Percentiles rank a stretch among this genome's conserved stretches.
These are phyloP conservation scores for Micrastur ruficollis DNA, from an alignment of 2,797 vertebrate species.

Conservation along the genomic window DNA sequence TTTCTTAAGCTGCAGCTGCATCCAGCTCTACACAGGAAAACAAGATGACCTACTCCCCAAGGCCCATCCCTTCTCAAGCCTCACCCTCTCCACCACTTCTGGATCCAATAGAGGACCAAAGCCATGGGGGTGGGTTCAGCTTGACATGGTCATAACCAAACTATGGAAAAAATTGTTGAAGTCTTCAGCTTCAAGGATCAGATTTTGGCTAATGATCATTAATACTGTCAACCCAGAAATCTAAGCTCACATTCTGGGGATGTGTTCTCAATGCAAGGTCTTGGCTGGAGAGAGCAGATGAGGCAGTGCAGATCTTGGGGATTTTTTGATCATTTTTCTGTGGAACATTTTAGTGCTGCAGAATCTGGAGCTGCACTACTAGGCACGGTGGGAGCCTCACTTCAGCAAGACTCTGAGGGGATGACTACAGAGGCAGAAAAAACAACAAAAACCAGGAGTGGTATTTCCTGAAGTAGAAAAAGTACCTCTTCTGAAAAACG, in stretches of 20 bases:
- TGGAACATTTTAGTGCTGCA: not conserved
- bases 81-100: not conserved
- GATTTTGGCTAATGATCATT: not conserved
- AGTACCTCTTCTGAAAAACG: not conserved
- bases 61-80: not conserved
- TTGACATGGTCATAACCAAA: not conserved
- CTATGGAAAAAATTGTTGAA: not conserved
- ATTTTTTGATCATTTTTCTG: not conserved
- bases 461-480: not conserved
- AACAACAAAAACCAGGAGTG: not conserved
- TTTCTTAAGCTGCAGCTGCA: slow-evolving; percentile 40
- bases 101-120: not conserved
- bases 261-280: not conserved
- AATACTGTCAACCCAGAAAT: not conserved
- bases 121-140: not conserved
- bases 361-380: not conserved
- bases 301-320: not conserved
- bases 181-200: not conserved
- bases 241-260: not conserved
- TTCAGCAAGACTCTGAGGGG: not conserved
- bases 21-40: not conserved
- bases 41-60: not conserved
- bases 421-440: not conserved
- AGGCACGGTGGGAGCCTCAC: not conserved
- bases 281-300: not conserved